Evolutionary conservation across 2,888 invertebrate species (phyloP).

Genomic region (Pomacea canaliculata): DNA sequence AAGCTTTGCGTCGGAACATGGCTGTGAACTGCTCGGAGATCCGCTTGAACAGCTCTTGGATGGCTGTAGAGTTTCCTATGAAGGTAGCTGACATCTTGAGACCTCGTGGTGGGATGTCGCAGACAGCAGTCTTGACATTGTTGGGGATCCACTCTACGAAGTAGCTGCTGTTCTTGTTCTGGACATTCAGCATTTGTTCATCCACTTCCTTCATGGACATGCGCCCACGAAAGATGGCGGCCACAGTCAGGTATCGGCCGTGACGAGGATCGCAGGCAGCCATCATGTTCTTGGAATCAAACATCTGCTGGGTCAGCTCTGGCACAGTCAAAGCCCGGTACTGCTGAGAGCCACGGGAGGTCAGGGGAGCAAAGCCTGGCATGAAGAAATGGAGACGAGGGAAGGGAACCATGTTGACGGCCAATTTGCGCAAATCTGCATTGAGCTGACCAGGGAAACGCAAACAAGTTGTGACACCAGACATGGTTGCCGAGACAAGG

Average conservation of each 20-base stretch:
- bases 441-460: conserved; percentile 81
- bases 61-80: conserved; percentile 75
- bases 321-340: conserved; percentile 69
- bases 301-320: conserved; percentile 76
- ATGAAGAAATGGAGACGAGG: conserved; percentile 70
- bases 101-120: conserved; percentile 93
- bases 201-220: conserved; percentile 74
- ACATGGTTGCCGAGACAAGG: conserved; percentile 75
- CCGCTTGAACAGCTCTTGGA: conserved; percentile 60
- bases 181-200: conserved; percentile 89
- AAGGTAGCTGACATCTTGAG: conserved; percentile 82
- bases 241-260: conserved; percentile 76
- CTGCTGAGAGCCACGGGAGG: conserved; percentile 67
- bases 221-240: conserved; percentile 65
- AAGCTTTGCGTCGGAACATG: conserved; percentile 96
- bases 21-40: conserved; percentile 73
- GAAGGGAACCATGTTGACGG: conserved; percentile 68
- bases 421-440: conserved; percentile 57
- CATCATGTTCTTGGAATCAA: conserved; percentile 98
- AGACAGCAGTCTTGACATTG: conserved; percentile 82
- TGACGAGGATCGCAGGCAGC: conserved; percentile 94
- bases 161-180: conserved; percentile 61
- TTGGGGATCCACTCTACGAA: conserved; percentile 66
- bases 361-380: conserved; percentile 68
- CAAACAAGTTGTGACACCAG: conserved; percentile 82